These are phyloP conservation scores for Hyles vespertilio DNA, from an alignment of 1,140 invertebrate species.

Conservation along the genomic window DNA sequence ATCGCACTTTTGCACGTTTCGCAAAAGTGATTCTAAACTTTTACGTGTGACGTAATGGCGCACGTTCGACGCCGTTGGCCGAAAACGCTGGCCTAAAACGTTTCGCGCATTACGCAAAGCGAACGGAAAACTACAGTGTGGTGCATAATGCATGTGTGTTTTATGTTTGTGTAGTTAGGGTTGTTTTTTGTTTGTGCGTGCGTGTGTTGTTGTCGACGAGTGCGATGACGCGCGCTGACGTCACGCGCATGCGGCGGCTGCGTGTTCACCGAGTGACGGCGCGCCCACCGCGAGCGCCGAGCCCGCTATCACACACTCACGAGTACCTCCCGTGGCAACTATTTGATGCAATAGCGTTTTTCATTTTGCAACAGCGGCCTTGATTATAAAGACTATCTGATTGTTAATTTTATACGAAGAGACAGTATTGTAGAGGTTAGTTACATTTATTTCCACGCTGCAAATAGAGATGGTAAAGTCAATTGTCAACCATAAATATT, in stretches of 20 bases:
- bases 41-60: conserved; percentile 17
- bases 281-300: conserved; percentile 17
- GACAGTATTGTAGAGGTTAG: no score
- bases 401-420: no score
- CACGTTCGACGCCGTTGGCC: conserved; percentile 9
- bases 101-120: conserved; percentile 34
- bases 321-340: neutral
- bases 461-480: no score
- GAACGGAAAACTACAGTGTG: conserved; percentile 57
- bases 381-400: neutral
- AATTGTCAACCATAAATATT: no score
- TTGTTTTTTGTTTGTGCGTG: conserved; percentile 17
- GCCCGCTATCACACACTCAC: conserved; percentile 7
- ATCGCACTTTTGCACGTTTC: neutral
- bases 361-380: conserved; percentile 6
- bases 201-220: conserved; percentile 36
- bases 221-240: conserved; percentile 39
- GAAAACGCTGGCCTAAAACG: conserved; percentile 18
- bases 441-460: no score
- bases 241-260: conserved; percentile 31
- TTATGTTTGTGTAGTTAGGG: conserved; percentile 21
- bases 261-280: conserved; percentile 40
- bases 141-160: conserved; percentile 13
- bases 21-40: neutral
- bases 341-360: conserved; percentile 7